Base-by-base conservation (phyloP, 2,113 vertebrate genomes). In the Malurus elegans region DNA sequence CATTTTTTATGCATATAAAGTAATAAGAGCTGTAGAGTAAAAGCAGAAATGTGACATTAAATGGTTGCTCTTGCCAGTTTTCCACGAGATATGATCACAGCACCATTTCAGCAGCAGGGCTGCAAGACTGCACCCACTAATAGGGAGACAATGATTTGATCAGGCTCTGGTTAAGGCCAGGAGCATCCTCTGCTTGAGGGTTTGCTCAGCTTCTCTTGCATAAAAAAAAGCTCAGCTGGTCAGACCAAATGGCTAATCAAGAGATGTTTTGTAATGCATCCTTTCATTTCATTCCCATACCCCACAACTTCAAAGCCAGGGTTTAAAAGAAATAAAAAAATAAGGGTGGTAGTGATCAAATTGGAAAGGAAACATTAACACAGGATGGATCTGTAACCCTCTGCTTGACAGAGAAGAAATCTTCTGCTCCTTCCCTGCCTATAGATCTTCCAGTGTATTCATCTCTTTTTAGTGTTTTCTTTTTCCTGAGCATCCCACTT, bases 1-100 rank as follows among this genome's bases (percentile, higher is more conserved):
- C 40, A 93, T 92, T 92, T 93, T 96, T 93, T 57, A 96, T 86
- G 85, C 40, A 18, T 42, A n/a, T 83, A 44, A 88, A 87, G 78
- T 88, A 95, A 91, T 65, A 86, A 93, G 65, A 62, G 56, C 79
- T 80, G 72, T 58, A 60, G 40, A 74, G 73, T 62, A 48, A 90
- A 88, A 74, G 90, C 64, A 88, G 85, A 86, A 88, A 90, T 75
- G 69, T 88, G 79, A 57, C 79, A 78, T 93, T 86, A 93, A 94
- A 78, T 48, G n/a, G 48, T 83, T 78, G 69, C 36, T 92, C 31
- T 62, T 78, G 79, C 90, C 60, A 60, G 10, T 71, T 90, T 90
- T 94, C 44, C 64, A 56, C 4, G 2, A 85, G 51, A 38, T 38
- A 18, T 47, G 83, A 62, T 90, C 90, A 91, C 76, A 92, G 81